A percentile compares a stretch with the other conserved stretches of the same genome.
Evolutionary conservation across 2,113 vertebrate species (phyloP).

Genomic region (Actinemys pallida): DNA sequence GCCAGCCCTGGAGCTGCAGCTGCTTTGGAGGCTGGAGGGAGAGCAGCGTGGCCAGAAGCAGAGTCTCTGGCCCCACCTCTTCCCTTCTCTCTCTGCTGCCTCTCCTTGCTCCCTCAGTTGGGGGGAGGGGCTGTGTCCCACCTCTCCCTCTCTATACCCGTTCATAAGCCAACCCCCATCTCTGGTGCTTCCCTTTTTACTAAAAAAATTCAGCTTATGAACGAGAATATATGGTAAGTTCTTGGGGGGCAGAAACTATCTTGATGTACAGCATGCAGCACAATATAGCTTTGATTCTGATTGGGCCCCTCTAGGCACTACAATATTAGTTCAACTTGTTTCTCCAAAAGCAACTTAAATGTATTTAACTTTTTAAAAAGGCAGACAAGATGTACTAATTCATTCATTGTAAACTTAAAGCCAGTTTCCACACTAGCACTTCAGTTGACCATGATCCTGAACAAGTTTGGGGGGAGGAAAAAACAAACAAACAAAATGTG

Average conservation of each 20-base stretch:
- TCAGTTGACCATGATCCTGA: background rate
- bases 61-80: no score
- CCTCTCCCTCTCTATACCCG: no score
- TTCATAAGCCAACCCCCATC: no score
- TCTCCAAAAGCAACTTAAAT: background rate
- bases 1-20: no score
- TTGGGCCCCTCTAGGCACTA: background rate
- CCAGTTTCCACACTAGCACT: background rate
- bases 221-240: background rate
- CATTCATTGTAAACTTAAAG: background rate
- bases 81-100: no score
- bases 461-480: background rate
- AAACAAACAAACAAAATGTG: slow-evolving; percentile 27
- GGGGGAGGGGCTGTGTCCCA: no score
- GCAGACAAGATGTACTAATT: background rate
- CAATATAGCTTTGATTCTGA: background rate
- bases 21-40: no score
- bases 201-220: no score
- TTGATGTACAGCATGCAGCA: background rate
- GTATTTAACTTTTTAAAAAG: background rate
- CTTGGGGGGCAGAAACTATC: background rate
- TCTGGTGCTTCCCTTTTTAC: no score
- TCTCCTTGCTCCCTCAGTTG: no score
- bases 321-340: background rate
- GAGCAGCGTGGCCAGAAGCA: no score